Percentiles rank a stretch among this genome's conserved stretches.
These are phyloP conservation scores for Alviniconcha strummeri DNA, from an alignment of 2,888 invertebrate species.

Conservation along the genomic window DNA sequence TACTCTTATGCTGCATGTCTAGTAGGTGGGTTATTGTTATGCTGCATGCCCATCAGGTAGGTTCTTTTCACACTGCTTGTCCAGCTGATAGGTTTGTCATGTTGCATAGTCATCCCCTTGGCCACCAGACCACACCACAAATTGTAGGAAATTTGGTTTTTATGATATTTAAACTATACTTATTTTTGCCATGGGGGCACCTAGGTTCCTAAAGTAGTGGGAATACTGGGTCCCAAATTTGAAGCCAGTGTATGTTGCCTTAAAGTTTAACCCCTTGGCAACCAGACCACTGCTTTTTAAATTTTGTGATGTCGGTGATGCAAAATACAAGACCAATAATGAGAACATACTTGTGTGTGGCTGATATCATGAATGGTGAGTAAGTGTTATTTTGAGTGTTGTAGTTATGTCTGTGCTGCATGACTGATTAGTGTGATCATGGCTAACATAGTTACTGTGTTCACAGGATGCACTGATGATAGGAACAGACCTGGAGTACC, in stretches of 20 bases:
- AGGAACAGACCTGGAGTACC: slow-evolving; percentile 17
- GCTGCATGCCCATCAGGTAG: not conserved
- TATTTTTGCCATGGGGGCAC: too few relatives aligned
- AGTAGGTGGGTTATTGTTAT: not conserved
- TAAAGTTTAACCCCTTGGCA: too few relatives aligned
- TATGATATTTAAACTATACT: too few relatives aligned
- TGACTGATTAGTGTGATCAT: not conserved
- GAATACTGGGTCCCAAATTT: too few relatives aligned
- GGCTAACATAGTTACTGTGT: not conserved
- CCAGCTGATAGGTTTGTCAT: not conserved
- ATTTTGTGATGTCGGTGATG: too few relatives aligned
- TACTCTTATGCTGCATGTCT: not conserved
- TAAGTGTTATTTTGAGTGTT: not conserved
- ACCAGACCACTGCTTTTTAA: too few relatives aligned
- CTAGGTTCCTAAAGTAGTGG: too few relatives aligned
- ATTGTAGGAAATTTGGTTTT: too few relatives aligned
- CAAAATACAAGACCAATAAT: too few relatives aligned
- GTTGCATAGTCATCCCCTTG: not conserved
- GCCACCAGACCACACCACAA: not conserved
- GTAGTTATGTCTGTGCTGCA: not conserved
- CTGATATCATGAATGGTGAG: not conserved
- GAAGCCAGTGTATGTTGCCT: too few relatives aligned
- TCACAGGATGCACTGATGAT: slow-evolving; percentile 24
- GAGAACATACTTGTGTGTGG: too few relatives aligned
- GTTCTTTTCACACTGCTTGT: too few relatives aligned